Evolutionary conservation across 2,888 invertebrate genomes (phyloP), one percentile per base, ranked within the genome.

Genomic region (Helicoverpa assulta): DNA sequence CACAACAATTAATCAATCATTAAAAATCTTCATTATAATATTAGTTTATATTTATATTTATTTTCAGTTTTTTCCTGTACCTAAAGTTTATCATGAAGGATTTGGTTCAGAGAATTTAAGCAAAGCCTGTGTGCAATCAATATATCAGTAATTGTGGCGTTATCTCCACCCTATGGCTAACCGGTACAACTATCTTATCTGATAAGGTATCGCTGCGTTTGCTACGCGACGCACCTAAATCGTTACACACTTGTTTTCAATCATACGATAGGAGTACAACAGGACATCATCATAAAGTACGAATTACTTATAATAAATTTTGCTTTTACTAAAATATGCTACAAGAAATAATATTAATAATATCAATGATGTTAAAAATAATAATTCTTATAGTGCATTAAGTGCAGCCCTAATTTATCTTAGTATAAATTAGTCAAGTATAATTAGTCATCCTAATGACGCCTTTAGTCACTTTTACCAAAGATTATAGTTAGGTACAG

Each of bases 131-230:
- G 55, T 67, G 68, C 71, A 69, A 74, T 80, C 69, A 70, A 74
- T 73, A 84, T 78, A 73, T 69, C 78, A 54, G 75, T 80, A 73
- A 81, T 75, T 59, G 67, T 37, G 14, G 14, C 37, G 61, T 64
- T 81, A 83, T 81, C 82, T 76, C 26, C 7, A 21, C 7, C 77
- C 62, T 70, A 70, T 70, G 19, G 74, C 70, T 64, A 57, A 67
- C 43, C 7, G 12, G 56, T 40, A 58, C 58, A 55, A 50, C 14
- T 81, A 78, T 86, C 83, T 86, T 77, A 86, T 86, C 85, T n/a
- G 10, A 80, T 78, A 75, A 37, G 70, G 74, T 71, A 80, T 73
- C 67, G 47, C 54, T 43, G 26, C 47, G 53, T 62, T 77, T 76
- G 82, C 83, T 84, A n/a, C 10, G 50, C 56, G 55, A 69, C 72